Evolutionary conservation across 2,888 invertebrate genomes (phyloP).

Genomic region (Meandrusa payeni): DNA sequence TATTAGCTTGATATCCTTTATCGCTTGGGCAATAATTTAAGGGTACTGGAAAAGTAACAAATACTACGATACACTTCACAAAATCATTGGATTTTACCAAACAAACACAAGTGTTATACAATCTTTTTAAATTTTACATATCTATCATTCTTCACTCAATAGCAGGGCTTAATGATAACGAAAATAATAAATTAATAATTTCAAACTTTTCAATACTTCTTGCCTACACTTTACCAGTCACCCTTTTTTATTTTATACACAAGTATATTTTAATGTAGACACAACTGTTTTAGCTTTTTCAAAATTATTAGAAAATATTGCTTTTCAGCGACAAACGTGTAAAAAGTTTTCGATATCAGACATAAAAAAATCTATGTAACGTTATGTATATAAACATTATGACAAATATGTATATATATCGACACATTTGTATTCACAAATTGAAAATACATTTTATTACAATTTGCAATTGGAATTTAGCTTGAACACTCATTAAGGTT

Average conservation of each 20-base stretch:
- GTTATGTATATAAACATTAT: constrained; percentile 26
- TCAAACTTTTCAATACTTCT: constrained; percentile 20
- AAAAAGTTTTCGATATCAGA: too few species aligned
- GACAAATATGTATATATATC: constrained; percentile 27
- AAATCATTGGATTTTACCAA: not conserved
- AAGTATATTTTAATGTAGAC: constrained; percentile 36
- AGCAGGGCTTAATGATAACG: too few species aligned
- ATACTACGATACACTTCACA: constrained; percentile 26
- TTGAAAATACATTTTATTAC: constrained; percentile 34
- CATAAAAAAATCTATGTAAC: constrained; percentile 22
- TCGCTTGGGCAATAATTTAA: constrained; percentile 21
- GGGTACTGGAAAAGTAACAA: constrained; percentile 38
- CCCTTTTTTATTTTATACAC: constrained; percentile 36
- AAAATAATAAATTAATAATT: too few species aligned
- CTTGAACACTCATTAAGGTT: constrained; percentile 40
- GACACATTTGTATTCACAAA: constrained; percentile 39
- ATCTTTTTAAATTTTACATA: not conserved
- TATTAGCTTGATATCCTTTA: constrained; percentile 28
- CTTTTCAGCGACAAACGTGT: constrained; percentile 30
- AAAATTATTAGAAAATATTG: constrained; percentile 29
- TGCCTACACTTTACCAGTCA: constrained; percentile 42
- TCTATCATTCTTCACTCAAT: too few species aligned
- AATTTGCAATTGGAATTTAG: constrained; percentile 43
- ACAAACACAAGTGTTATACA: not conserved
- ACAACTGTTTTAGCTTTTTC: constrained; percentile 35